Evolutionary conservation across 92 coral and sea anemone species (phyloP).

Genomic region (Umimayanthus kanabou): DNA sequence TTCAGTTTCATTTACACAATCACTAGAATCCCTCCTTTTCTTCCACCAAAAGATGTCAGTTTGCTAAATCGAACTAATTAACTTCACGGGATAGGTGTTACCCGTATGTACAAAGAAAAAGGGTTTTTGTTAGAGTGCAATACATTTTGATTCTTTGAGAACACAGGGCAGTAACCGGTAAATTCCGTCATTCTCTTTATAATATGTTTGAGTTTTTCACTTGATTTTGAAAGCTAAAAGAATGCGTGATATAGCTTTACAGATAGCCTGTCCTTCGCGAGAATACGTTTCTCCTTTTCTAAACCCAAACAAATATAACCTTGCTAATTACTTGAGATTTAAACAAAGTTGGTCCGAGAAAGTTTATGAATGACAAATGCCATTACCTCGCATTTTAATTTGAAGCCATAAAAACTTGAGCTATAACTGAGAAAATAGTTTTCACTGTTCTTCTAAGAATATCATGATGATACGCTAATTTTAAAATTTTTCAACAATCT

Average conservation of each 20-base stretch:
- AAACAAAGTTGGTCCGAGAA: conserved; percentile 1
- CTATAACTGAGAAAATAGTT: conserved; percentile 33
- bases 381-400: neutral
- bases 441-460: conserved; percentile 37
- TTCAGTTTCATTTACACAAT: conserved; percentile 38
- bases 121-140: neutral
- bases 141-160: conserved; percentile 1
- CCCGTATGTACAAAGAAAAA: conserved; percentile 3
- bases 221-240: conserved; percentile 71
- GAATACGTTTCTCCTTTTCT: conserved; percentile 73
- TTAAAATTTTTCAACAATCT: neutral
- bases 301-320: conserved; percentile 71
- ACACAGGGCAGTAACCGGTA: conserved; percentile 1
- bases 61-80: conserved; percentile 35
- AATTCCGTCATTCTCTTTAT: conserved; percentile 10
- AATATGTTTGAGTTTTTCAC: conserved; percentile 24
- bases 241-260: conserved; percentile 66
- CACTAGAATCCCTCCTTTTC: conserved; percentile 26
- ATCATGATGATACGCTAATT: conserved; percentile 20
- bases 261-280: conserved; percentile 63
- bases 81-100: conserved; percentile 16
- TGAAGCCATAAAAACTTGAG: conserved; percentile 23
- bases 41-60: conserved; percentile 26
- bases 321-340: neutral
- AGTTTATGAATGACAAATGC: neutral